Evolutionary conservation across 1,140 invertebrate species (phyloP), one percentile per base, ranked within the genome.

Genomic region (Trichogramma pretiosum): DNA sequence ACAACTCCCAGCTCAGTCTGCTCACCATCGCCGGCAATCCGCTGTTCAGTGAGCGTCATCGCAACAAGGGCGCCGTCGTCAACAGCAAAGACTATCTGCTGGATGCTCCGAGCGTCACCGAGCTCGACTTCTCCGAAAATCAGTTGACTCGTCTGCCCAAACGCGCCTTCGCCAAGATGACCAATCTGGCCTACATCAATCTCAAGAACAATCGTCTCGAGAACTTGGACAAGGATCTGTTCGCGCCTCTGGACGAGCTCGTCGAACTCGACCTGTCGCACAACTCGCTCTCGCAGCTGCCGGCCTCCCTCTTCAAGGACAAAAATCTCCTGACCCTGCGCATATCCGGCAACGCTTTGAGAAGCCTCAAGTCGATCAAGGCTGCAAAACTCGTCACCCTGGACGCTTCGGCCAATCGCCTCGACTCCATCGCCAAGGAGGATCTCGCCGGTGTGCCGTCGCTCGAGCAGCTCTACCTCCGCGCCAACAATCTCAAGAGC

Each of bases 1-100:
- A 72, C 39, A 82, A 81, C 54, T 77, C 74, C 30, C 78, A 81
- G 52, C 59, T 85, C 9, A 72, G 77, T 26, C 64, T 81, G 22
- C 59, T 85, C 1, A 78, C 78, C n/a, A 77, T 85, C 17, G 75
- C 80, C 8, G 76, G 78, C 23, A 84, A 85, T 56, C 78, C 81
- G 23, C 63, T 82, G n/a, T 76, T 74, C 35, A 67, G 75, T 46
- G 68, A 67, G 32, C 61, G 68, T 9, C 61, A 59, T 1, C 54
- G 51, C 28, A 35, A 26, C 13, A 28, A 23, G 21, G n/a, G n/a
- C n/a, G n/a, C n/a, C n/a, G n/a, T n/a, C n/a, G n/a, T n/a, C n/a
- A 48, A 52, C 10, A 57, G 63, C 2, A 65, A 69, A 14, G 68
- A 77, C 9, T 78, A 76, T 47, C 69, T 82, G 24, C 56, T 81